Evolutionary conservation across 2,113 vertebrate species (phyloP).

Genomic region (Microtus pennsylvanicus): DNA sequence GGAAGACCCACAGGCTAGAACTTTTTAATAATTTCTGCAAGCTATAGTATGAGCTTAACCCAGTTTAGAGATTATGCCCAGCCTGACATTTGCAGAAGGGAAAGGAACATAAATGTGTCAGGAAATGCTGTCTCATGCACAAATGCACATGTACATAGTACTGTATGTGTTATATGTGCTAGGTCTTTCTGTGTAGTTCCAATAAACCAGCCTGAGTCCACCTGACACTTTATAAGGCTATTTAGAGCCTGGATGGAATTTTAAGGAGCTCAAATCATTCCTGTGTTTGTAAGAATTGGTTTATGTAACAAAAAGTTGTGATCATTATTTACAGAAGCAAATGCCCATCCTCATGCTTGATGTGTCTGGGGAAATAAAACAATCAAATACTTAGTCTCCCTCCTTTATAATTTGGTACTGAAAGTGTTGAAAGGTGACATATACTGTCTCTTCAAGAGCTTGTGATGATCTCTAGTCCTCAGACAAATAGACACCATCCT

Average conservation of each 20-base stretch:
- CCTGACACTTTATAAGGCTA: background rate
- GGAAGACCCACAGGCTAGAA: constrained; percentile 68
- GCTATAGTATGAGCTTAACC: constrained; percentile 56
- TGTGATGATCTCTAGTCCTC: background rate
- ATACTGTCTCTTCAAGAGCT: background rate
- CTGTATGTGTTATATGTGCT: background rate
- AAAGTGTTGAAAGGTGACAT: background rate
- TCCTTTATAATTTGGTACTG: background rate
- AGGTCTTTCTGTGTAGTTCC: background rate
- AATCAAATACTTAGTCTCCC: background rate
- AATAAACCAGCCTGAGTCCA: background rate
- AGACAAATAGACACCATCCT: background rate
- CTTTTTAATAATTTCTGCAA: constrained; percentile 74
- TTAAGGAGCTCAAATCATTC: background rate
- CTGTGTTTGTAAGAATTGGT: background rate
- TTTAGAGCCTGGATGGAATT: background rate
- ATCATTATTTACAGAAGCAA: background rate
- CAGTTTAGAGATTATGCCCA: constrained; percentile 46
- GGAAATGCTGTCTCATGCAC: background rate
- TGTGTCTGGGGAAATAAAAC: constrained; percentile 11
- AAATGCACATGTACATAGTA: background rate
- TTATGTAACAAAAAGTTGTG: constrained; percentile 24
- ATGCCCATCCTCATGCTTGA: background rate
- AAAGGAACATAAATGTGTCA: background rate
- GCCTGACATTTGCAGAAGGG: background rate